A percentile compares a stretch with the other conserved stretches of the same genome.
Evolutionary conservation across 2,113 vertebrate genomes (phyloP).

Genomic region (Willisornis vidua): DNA sequence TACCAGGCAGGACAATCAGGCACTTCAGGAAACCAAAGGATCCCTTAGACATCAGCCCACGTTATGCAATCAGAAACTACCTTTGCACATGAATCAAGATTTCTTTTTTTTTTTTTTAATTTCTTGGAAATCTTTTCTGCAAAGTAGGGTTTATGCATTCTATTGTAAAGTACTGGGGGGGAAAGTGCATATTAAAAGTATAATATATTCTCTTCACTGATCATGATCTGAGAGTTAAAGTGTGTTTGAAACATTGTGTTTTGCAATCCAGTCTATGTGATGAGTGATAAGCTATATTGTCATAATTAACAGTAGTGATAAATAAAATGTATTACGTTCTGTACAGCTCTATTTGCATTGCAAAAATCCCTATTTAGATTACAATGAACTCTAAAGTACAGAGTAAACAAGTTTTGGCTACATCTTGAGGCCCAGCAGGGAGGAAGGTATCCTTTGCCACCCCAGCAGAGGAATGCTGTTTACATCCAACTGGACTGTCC

Average conservation of each 20-base stretch:
- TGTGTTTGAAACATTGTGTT: slow-evolving; percentile 32
- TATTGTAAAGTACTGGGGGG: not conserved
- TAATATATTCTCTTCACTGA: slow-evolving; percentile 41
- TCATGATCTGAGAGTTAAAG: slow-evolving; percentile 45
- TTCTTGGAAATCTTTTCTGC: not conserved
- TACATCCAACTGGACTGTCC: slow-evolving; percentile 20
- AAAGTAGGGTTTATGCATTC: not conserved
- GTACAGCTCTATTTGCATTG: slow-evolving; percentile 48
- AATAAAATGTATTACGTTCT: slow-evolving; percentile 37
- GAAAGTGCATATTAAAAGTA: not conserved
- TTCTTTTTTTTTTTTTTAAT: not conserved
- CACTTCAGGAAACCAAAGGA: not conserved
- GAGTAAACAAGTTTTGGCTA: slow-evolving; percentile 57
- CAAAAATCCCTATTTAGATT: slow-evolving; percentile 57
- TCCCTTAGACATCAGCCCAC: not conserved
- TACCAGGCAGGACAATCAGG: not conserved
- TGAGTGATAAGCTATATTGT: slow-evolving; percentile 51
- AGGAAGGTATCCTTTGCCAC: slow-evolving; percentile 39
- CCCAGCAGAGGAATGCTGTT: slow-evolving; percentile 49
- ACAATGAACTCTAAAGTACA: slow-evolving; percentile 60
- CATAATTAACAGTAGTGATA: slow-evolving; percentile 47
- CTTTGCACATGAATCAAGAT: not conserved
- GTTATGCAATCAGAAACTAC: not conserved
- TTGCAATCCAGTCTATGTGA: slow-evolving; percentile 42
- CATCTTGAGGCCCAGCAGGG: slow-evolving; percentile 40